These are phyloP conservation scores for Drosophila aff. DNA, from an alignment of 1,140 invertebrate genomes.

Conservation along the genomic window DNA sequence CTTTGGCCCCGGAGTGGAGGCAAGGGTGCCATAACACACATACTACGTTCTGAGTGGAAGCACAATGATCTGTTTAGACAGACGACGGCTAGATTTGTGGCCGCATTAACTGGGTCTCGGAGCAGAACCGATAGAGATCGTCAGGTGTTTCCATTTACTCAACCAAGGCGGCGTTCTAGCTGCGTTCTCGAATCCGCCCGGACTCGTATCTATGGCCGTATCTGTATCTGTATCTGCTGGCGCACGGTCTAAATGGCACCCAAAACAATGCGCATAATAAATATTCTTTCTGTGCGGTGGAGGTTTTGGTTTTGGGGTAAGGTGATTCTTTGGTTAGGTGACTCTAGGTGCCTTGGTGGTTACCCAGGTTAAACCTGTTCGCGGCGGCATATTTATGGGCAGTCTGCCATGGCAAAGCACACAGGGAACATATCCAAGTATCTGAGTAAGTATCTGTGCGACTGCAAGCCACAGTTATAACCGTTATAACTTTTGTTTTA, in stretches of 20 bases:
- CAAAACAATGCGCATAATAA: slow-evolving; percentile 74
- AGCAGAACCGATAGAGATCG: slow-evolving; percentile 57
- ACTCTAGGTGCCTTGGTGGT: background rate
- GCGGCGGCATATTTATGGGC: slow-evolving; percentile 61
- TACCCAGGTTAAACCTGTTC: slow-evolving; percentile 61
- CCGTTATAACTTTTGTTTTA: slow-evolving; percentile 70
- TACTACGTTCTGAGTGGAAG: slow-evolving; percentile 1
- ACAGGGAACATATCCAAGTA: slow-evolving; percentile 17
- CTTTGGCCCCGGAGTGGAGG: slow-evolving; percentile 26
- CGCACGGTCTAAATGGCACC: slow-evolving; percentile 77
- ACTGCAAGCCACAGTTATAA: slow-evolving; percentile 34
- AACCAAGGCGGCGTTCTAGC: slow-evolving; percentile 48
- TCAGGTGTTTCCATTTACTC: slow-evolving; percentile 51
- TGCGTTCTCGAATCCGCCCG: slow-evolving; percentile 22
- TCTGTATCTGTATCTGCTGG: slow-evolving; percentile 16
- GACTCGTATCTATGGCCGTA: slow-evolving; percentile 39
- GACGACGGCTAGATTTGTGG: slow-evolving; percentile 31
- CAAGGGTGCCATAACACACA: slow-evolving; percentile 28
- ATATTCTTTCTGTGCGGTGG: slow-evolving; percentile 38
- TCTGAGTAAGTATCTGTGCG: slow-evolving; percentile 18
- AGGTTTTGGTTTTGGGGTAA: slow-evolving; percentile 18
- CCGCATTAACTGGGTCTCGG: slow-evolving; percentile 43
- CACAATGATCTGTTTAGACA: slow-evolving; percentile 33
- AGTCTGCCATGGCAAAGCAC: slow-evolving; percentile 33
- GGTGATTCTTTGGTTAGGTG: slow-evolving; percentile 10